These are phyloP conservation scores for Dermolepida albohirtum DNA, from an alignment of 2,888 invertebrate genomes.

Conservation along the genomic window DNA sequence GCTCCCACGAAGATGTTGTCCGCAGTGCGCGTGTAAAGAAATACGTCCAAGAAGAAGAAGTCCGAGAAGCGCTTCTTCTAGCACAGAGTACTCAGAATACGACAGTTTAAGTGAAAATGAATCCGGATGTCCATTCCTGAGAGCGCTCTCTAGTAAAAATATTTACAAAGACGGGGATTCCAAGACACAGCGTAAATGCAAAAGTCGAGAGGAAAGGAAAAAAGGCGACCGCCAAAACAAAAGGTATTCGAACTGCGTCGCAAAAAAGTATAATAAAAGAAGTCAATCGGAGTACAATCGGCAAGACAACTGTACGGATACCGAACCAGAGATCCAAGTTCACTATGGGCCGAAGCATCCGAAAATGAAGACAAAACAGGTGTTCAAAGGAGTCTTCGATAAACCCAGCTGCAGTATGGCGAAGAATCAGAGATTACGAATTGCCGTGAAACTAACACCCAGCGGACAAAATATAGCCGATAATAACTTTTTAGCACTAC, in stretches of 20 bases:
- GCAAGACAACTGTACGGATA: conserved; percentile 20
- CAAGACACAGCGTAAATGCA: conserved; percentile 12
- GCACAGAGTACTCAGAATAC: conserved; percentile 12
- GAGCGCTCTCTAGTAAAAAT: conserved; percentile 24
- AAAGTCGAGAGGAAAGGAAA: not conserved
- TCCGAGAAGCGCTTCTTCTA: conserved; percentile 7
- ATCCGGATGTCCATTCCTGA: conserved; percentile 16
- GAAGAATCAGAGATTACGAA: conserved; percentile 28
- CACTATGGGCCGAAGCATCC: conserved; percentile 25
- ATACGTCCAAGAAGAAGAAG: conserved; percentile 7
- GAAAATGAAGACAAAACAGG: conserved; percentile 23
- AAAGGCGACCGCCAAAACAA: not conserved
- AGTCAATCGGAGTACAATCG: conserved; percentile 15
- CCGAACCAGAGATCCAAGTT: conserved; percentile 37
- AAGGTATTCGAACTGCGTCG: not conserved
- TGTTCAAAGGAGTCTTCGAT: conserved; percentile 17
- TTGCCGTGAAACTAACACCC: conserved; percentile 30
- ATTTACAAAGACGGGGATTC: conserved; percentile 21
- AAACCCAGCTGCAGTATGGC: conserved; percentile 3
- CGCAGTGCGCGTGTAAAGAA: not conserved
- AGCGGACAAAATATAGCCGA: conserved; percentile 7
- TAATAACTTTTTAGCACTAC: conserved; percentile 16
- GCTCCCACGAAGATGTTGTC: conserved; percentile 3
- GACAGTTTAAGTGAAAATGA: conserved; percentile 16
- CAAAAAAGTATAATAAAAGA: conserved; percentile 8